Base-by-base conservation (phyloP, 2,113 vertebrate species). In the Cyanoliseus patagonus region DNA sequence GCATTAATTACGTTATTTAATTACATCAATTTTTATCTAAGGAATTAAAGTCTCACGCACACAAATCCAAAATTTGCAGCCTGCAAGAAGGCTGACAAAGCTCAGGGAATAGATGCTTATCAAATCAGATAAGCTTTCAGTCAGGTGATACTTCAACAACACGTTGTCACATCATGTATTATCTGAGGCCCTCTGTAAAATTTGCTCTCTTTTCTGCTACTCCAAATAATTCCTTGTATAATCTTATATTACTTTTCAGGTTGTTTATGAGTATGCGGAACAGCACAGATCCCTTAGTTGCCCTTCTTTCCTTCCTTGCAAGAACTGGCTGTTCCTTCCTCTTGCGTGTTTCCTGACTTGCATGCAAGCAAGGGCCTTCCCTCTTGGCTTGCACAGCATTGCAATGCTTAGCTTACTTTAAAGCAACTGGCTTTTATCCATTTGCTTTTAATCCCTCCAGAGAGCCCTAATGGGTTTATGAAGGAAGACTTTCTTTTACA, bases 171-270 rank as follows among this genome's bases (percentile, higher is more conserved):
- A 6, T 35, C 3, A 14, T 49, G 18, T 59, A 49, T 49, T 72
- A n/a, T 47, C 51, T 75, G 47, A 88, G 46, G 9, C 1, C 3
- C 13, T 84, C 15, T 87, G 63, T 75, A 83, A 85, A 82, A 57
- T 1, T 35, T 0, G 2, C 2, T 6, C 1, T 27, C 18, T 57
- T 46, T 74, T 90, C 52, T 62, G 12, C 33, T 75, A 4, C 10
- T 82, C 16, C 13, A 68, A 88, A 57, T 25, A 42, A 57, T 67
- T 82, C 6, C 8, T 72, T 42, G 3, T 59, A 14, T 47, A 16
- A 30, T 5, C 17, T 51, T 4, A 1, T 35, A 25, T 62, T 74
- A 35, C 57, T 87, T 87, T 82, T 42, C 49, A 64, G 4, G 1
- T 52, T 75, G 8, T 57, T 75, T 42, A 67, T 42, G 20, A 57